Conservation (phyloP, 64 coral and sea anemone genomes). For the Montipora sp. region DNA sequence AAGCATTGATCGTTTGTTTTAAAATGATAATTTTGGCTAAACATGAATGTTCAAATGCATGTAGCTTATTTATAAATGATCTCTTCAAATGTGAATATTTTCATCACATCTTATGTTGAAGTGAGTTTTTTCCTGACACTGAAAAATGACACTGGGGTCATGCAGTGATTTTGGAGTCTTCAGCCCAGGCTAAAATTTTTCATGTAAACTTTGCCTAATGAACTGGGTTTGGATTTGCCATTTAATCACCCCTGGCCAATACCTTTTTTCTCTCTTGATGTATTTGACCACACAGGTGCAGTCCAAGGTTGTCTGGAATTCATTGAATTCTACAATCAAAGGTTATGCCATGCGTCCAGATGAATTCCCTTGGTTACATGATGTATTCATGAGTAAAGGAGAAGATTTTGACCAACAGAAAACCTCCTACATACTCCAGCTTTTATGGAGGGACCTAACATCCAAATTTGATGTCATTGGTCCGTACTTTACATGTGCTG, state of each 20-base stretch:
- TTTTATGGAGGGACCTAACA: slow-evolving; percentile 23
- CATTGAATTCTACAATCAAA: slow-evolving; percentile 11
- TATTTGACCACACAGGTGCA: slow-evolving; percentile 10
- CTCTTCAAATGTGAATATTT: not conserved
- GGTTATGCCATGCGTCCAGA: slow-evolving; percentile 30
- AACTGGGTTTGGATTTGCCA: not conserved
- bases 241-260: not conserved
- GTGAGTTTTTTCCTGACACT: not conserved
- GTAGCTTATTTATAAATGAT: not conserved
- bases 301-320: slow-evolving; percentile 36
- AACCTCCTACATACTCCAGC: slow-evolving; percentile 31
- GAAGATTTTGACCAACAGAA: slow-evolving; percentile 25
- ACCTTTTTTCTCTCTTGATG: not conserved
- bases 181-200: not conserved
- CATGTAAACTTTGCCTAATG: not conserved
- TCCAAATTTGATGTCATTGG: slow-evolving; percentile 32
- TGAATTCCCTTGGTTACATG: slow-evolving; percentile 4
- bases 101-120: not conserved
- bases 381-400: slow-evolving; percentile 25
- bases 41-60: not conserved
- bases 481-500: not conserved
- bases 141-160: not conserved
- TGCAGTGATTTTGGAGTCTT: not conserved
- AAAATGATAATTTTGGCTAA: not conserved
- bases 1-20: not conserved